These are phyloP conservation scores for Keiferia lycopersicella DNA, from an alignment of 2,888 invertebrate genomes.

Conservation along the genomic window DNA sequence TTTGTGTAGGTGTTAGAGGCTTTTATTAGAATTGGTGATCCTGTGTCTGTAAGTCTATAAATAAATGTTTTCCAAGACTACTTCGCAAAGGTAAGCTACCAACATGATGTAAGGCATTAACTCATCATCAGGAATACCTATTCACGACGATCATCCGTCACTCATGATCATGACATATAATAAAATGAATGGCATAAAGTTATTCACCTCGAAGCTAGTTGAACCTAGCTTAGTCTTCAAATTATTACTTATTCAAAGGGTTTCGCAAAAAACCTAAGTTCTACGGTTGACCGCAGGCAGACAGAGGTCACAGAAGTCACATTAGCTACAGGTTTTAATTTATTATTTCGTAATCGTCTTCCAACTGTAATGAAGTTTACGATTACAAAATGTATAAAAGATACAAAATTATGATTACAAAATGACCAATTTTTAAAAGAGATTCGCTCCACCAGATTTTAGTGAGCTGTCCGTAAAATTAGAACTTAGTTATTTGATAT, in stretches of 20 bases:
- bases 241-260: neutral
- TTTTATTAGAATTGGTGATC: neutral
- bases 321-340: neutral
- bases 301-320: conserved; percentile 9
- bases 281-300: conserved; percentile 10
- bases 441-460: neutral
- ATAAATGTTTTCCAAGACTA: neutral
- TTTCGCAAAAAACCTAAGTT: conserved; percentile 8
- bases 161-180: too few relatives aligned
- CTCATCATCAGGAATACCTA: too few relatives aligned
- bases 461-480: conserved; percentile 5
- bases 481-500: too few relatives aligned
- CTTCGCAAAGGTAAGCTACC: neutral
- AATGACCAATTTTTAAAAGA: neutral
- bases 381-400: too few relatives aligned
- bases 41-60: neutral
- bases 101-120: neutral
- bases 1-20: conserved; percentile 45
- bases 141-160: too few relatives aligned
- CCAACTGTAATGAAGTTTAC: conserved; percentile 14
- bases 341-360: neutral
- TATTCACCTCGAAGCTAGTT: neutral
- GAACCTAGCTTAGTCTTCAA: neutral
- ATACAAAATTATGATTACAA: conserved; percentile 7
- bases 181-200: neutral